A percentile compares a stretch with the other conserved stretches of the same genome.
These are phyloP conservation scores for Ammodytes marinus DNA, from an alignment of 2,113 vertebrate genomes.

Conservation along the genomic window DNA sequence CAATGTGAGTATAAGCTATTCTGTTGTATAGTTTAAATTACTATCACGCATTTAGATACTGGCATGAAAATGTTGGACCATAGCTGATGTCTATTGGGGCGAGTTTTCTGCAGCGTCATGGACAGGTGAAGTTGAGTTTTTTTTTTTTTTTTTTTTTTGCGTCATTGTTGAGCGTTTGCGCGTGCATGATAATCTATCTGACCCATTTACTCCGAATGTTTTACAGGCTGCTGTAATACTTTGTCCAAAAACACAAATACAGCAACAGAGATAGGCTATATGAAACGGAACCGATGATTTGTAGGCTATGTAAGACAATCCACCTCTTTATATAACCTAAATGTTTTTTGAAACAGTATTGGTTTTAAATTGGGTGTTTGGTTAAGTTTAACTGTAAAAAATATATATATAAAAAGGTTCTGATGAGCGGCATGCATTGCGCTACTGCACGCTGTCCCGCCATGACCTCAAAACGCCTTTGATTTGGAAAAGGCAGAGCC, in stretches of 20 bases:
- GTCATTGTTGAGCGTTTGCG: neutral
- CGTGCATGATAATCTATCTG: neutral
- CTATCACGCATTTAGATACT: neutral
- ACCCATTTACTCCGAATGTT: neutral
- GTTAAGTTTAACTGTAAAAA: fast-evolving
- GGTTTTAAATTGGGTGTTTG: neutral
- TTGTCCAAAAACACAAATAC: neutral
- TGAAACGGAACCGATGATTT: neutral
- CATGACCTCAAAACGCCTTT: constrained; percentile 79
- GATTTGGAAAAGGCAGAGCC: constrained; percentile 29
- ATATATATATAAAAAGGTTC: neutral
- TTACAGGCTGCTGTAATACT: neutral
- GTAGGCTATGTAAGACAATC: neutral
- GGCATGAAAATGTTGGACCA: no score
- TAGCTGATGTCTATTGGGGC: neutral
- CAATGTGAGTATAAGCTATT: constrained; percentile 66
- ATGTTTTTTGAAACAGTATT: neutral
- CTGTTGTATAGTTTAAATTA: neutral
- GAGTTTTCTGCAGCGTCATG: constrained; percentile 49
- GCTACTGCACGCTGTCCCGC: neutral
- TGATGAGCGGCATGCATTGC: neutral
- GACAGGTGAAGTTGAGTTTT: constrained; percentile 18
- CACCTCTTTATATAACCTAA: neutral
- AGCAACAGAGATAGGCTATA: neutral
- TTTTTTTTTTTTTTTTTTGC: neutral